Evolutionary conservation across 2,888 invertebrate genomes (phyloP), one percentile per base, ranked within the genome.

Genomic region (Stratiomys singularior): DNA sequence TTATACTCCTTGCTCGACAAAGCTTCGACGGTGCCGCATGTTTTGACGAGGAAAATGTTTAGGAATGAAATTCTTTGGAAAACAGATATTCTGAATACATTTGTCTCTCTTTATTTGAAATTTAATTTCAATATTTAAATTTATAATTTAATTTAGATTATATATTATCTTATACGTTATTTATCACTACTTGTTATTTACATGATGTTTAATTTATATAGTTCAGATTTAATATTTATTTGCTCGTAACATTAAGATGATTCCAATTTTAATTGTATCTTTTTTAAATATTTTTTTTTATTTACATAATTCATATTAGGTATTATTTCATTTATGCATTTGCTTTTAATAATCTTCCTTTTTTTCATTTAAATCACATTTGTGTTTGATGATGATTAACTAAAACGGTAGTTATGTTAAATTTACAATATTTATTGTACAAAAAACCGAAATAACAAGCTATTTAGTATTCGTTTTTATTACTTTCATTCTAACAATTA

Each of bases 351-450:
- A 58, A 27, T 56, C 63, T 77, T 30, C 60, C 27, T 76, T 21
- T 77, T 71, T 52, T 13, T 72, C 64, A 60, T 28, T 78, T 64
- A 74, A 64, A 79, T 79, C 79, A 79, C 79, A 79, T 79, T 79
- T 78, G 76, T 64, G 76, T 78, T 79, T 79, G 79, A 78, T 79
- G 79, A 78, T 79, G 79, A 79, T 79, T 52, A 79, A 72, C 74
- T 76, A 46, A 76, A 47, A 64, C 47, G 30, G 25, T 58, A 74
- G 28, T 28, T 52, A 74, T 30, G 37, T 58, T 28, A 37, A 76
- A 63, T 63, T 69, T 69, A 47, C 27, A 47, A 18, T 47, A 25
- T 27, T 60, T 74, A 47, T 71, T 71, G 76, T 76, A 79, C 71
- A 72, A 77, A 79, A 76, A 79, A 72, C 56, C 63, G 66, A 79